Percentiles rank a stretch among this genome's conserved stretches.
These are phyloP conservation scores for Rhagophthalmus giganteus DNA, from an alignment of 2,888 invertebrate genomes.

Conservation along the genomic window DNA sequence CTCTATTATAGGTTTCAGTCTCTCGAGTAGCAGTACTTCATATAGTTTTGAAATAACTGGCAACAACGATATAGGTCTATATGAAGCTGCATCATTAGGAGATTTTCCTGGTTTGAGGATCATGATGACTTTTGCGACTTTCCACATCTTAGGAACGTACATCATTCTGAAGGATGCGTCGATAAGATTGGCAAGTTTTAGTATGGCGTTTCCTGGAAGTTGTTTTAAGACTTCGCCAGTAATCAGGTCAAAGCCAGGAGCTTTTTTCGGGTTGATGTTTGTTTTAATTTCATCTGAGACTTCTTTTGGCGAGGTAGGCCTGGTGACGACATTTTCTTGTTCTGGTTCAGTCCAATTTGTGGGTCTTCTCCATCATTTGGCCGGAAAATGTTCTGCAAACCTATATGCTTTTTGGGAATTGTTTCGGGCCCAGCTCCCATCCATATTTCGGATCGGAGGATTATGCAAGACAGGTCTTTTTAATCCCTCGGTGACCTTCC, in stretches of 20 bases:
- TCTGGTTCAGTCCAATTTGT: conserved; percentile 1
- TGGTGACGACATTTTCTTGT: too few species aligned
- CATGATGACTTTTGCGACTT: conserved; percentile 37
- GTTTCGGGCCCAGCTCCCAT: conserved; percentile 1
- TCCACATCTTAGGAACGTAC: conserved; percentile 23
- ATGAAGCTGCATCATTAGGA: conserved; percentile 21
- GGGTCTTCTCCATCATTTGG: conserved; percentile 3
- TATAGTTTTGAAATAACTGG: too few species aligned
- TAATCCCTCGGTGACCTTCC: not conserved
- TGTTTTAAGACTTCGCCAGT: conserved; percentile 33
- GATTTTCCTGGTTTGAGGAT: conserved; percentile 34
- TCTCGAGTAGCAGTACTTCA: conserved; percentile 36
- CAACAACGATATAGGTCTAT: conserved; percentile 32
- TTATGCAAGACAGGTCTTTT: not conserved
- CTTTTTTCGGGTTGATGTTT: too few species aligned
- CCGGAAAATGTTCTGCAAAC: conserved; percentile 7
- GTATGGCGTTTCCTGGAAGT: conserved; percentile 19
- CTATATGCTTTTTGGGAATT: not conserved
- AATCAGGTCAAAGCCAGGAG: conserved; percentile 36
- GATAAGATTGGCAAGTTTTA: conserved; percentile 13
- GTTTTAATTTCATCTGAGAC: too few species aligned
- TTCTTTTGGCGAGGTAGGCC: too few species aligned
- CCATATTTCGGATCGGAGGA: not conserved
- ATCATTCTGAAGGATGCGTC: conserved; percentile 13
- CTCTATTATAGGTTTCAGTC: too few species aligned